A percentile compares a stretch with the other conserved stretches of the same genome.
These are phyloP conservation scores for Rhopalosiphum padi DNA, from an alignment of 1,140 invertebrate genomes.

Conservation along the genomic window DNA sequence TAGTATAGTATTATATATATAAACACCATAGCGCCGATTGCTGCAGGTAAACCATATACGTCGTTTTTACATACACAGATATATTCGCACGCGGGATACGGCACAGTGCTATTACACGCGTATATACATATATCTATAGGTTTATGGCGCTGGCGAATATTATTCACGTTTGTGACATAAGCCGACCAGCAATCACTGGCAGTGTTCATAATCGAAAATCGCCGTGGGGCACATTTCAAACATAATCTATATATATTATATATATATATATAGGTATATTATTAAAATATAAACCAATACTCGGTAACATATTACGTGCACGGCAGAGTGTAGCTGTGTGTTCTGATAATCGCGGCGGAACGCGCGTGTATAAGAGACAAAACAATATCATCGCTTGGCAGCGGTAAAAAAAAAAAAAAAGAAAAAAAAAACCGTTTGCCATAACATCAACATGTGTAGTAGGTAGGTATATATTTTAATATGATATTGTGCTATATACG, in stretches of 20 bases:
- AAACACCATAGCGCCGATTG: neutral
- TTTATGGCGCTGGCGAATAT: neutral
- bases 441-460: neutral
- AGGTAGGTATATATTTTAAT: neutral
- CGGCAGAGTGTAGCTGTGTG: neutral
- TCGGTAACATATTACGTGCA: neutral
- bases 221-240: slow-evolving; percentile 13
- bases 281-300: slow-evolving; percentile 29
- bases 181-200: slow-evolving; percentile 23
- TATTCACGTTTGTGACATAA: slow-evolving; percentile 24
- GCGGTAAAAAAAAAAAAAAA: neutral
- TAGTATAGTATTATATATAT: neutral
- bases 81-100: neutral
- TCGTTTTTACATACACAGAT: neutral
- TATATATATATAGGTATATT: too few relatives aligned
- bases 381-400: neutral
- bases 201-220: slow-evolving; percentile 31
- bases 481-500: neutral
- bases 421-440: neutral
- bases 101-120: neutral
- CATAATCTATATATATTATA: neutral
- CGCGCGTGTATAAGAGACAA: neutral
- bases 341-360: neutral
- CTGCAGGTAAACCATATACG: neutral
- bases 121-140: neutral